Evolutionary conservation across 2,797 vertebrate species (phyloP).

Genomic region (Parambassis ranga): DNA sequence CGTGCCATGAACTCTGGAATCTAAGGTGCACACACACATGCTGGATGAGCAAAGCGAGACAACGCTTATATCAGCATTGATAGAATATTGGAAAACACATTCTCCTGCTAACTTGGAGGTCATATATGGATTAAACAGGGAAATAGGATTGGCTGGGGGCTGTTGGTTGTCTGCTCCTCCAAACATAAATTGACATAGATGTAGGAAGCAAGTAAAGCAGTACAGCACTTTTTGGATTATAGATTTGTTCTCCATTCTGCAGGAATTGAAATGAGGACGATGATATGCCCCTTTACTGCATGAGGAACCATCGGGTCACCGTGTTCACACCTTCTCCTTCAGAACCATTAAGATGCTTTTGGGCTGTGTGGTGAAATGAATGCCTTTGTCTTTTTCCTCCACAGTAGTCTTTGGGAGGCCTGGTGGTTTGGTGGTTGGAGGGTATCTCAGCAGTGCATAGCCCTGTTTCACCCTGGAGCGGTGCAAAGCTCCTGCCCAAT

Average conservation of each 20-base stretch:
- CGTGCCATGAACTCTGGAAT: slow-evolving; percentile 67
- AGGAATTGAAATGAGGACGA: slow-evolving; percentile 63
- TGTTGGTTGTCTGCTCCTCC: slow-evolving; percentile 45
- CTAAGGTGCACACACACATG: slow-evolving; percentile 20
- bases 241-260: slow-evolving; percentile 57
- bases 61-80: slow-evolving; percentile 67
- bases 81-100: slow-evolving; percentile 71
- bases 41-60: slow-evolving; percentile 36
- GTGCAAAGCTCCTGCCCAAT: slow-evolving; percentile 83
- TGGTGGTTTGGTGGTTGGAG: slow-evolving; percentile 71
- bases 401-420: slow-evolving; percentile 55
- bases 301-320: slow-evolving; percentile 36
- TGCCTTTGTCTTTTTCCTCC: slow-evolving; percentile 67
- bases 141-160: slow-evolving; percentile 66
- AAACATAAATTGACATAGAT: slow-evolving; percentile 71
- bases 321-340: slow-evolving; percentile 46
- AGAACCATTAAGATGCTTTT: slow-evolving; percentile 30
- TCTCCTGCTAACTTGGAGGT: slow-evolving; percentile 59
- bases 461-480: slow-evolving; percentile 77
- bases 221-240: slow-evolving; percentile 60
- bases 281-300: slow-evolving; percentile 19
- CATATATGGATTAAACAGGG: slow-evolving; percentile 69
- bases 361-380: slow-evolving; percentile 47
- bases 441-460: slow-evolving; percentile 75
- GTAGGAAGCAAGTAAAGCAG: slow-evolving; percentile 26